Evolutionary conservation across 1,140 invertebrate species (phyloP), one percentile per base, ranked within the genome.

Genomic region (Diabrotica undecimpunctata): DNA sequence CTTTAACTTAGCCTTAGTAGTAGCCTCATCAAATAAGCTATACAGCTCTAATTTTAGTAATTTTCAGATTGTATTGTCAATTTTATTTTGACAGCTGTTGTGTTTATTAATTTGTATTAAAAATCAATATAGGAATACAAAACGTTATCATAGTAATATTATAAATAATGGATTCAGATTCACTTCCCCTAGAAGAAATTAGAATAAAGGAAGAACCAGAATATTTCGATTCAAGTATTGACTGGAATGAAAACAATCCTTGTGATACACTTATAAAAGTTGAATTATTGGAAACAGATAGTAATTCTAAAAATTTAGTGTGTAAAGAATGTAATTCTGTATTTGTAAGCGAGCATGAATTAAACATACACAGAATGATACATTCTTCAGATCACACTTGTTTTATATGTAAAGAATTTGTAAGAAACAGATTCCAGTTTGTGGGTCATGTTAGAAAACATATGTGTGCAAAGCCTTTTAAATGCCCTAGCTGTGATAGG

Each of bases 381-480:
- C 64, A 65, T 39, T 60, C 56, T 6, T 7, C 41, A 12, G 52
- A 65, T 54, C 64, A 65, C 9, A 65, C 46, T n/a, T 65, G 64
- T 61, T 60, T 65, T 35, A 51, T 65, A 7, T 65, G 64, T 37
- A 61, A 61, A 11, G 57, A 61, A 25, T 60, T 65, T 37, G 58
- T 65, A 0, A 65, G 61, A 39, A 65, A 65, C 12, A 59, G 14
- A 60, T 60, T 60, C 41, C 64, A 65, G 38, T 65, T 65, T 25
- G 56, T 60, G 9, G 64, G 64, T 11, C 64, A 65, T 8, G 64
- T 65, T 9, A 60, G 64, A 10, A 65, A 65, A 13, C 68, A 69
- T 53, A 64, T 55, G 51, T 54, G 58, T 36, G 56, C 61, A 0
- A 66, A 66, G 38, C 65, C 65, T 8, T 61, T 64, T 53, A 61